phyloP scores from a whole-genome alignment of 2,888 invertebrate species.

The Kryphioiulus occultus region DNA sequence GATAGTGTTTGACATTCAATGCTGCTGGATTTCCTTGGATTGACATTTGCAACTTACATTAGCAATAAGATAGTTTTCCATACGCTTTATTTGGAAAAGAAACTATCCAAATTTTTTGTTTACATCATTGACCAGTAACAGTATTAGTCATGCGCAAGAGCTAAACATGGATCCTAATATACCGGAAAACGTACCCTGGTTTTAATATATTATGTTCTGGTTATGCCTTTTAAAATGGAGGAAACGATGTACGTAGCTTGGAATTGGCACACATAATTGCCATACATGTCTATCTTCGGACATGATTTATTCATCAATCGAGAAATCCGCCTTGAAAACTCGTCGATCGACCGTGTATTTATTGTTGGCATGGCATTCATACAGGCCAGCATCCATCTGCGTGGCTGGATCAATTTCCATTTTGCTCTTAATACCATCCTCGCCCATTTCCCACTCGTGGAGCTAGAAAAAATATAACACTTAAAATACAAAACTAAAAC shows the following conservation, averaged over 20 bases:
- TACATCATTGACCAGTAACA: neutral
- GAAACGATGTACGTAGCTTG: neutral
- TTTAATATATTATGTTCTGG: neutral
- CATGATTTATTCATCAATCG: slow-evolving; percentile 63
- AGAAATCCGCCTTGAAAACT: slow-evolving; percentile 92
- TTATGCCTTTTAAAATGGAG: neutral
- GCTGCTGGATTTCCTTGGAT: neutral
- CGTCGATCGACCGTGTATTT: slow-evolving; percentile 91
- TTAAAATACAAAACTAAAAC: neutral
- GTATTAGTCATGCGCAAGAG: neutral
- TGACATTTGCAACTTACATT: too few species aligned
- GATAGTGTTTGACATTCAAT: neutral
- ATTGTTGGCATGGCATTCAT: slow-evolving; percentile 87
- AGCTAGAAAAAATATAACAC: slow-evolving; percentile 68
- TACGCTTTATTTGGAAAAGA: neutral
- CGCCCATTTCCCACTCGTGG: slow-evolving; percentile 86
- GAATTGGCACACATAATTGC: neutral
- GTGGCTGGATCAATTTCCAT: slow-evolving; percentile 94
- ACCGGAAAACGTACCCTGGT: neutral
- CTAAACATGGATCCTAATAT: neutral
- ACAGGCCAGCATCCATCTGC: slow-evolving; percentile 95
- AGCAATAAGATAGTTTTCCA: too few species aligned
- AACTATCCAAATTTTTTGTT: neutral
- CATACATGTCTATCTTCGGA: neutral
- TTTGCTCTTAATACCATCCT: slow-evolving; percentile 86